Evolutionary conservation across 2,797 vertebrate species (phyloP), one percentile per base, ranked within the genome.

Genomic region (Myotis planiceps): DNA sequence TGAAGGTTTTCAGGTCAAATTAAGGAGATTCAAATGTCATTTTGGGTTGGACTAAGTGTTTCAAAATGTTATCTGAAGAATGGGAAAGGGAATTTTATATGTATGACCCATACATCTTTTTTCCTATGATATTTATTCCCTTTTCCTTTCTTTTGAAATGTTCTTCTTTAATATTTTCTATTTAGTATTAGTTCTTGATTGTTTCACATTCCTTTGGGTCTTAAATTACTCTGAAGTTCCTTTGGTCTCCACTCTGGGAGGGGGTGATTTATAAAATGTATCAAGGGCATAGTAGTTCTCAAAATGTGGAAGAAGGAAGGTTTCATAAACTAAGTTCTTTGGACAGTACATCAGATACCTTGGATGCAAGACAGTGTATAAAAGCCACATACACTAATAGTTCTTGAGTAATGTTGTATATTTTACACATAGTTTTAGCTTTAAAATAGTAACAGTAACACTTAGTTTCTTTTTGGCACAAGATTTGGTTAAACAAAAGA

Each of bases 361-460:
- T 90, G 75, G 88, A 94, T 74, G 47, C 69, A 79, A 84, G 12
- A 68, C 4, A 79, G 27, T 74, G 1, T 65, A 47, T 83, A 91
- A 86, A 95, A 96, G 94, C 65, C 82, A 96, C 76, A 90, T 92
- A 80, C 21, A 86, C 69, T 88, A 89, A 94, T 68, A 85, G 71
- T 76, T 63, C 74, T 91, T 92, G 90, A 97, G 53, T 63, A 65
- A 87, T 95, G 51, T 69, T 97, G 94, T 92, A 5, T 97, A 92
- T 63, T 82, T 97, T 96, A 90, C 29, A 90, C 95, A 91, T 97
- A 92, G 82, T 95, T 94, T 74, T 83, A 83, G 51, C 27, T 95
- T 91, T 74, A 97, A 96, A 96, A 96, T 96, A 96, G 82, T 90
- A 94, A 93, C 84, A 79, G 45, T 83, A 78, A 69, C 86, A 94